Evolutionary conservation across 2,888 invertebrate genomes (phyloP).

Genomic region (Copidosoma aretas): DNA sequence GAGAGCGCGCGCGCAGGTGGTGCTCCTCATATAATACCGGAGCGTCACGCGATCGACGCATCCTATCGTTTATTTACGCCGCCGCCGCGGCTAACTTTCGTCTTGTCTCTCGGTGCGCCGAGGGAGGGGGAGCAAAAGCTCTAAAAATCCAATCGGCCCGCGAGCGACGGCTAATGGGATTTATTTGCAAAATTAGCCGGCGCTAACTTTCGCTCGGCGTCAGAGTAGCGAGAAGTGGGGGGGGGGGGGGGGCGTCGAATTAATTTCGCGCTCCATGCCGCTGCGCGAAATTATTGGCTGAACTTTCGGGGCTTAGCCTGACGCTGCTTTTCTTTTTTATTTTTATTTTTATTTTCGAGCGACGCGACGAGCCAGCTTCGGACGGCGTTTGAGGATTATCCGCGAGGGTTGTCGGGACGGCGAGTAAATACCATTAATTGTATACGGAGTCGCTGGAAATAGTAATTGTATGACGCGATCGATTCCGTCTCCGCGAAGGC

Average conservation of each 20-base stretch:
- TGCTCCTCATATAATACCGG: conserved; percentile 46
- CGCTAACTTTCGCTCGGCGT: conserved; percentile 25
- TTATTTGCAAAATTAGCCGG: conserved; percentile 38
- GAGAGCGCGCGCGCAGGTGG: conserved; percentile 44
- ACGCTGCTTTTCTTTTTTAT: too few relatives aligned
- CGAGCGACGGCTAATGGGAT: conserved; percentile 30
- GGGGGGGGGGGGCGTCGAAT: conserved; percentile 21
- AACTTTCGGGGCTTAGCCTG: not conserved
- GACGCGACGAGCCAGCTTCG: too few relatives aligned
- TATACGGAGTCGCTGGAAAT: too few relatives aligned
- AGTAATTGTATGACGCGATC: too few relatives aligned
- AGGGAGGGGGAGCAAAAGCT: not conserved
- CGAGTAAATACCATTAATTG: too few relatives aligned
- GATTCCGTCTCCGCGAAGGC: too few relatives aligned
- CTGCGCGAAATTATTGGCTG: conserved; percentile 17
- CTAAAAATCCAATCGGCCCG: conserved; percentile 33
- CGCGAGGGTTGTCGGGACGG: too few relatives aligned
- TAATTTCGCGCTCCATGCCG: conserved; percentile 14
- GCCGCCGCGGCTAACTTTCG: too few relatives aligned
- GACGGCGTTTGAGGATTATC: too few relatives aligned
- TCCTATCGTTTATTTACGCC: conserved; percentile 19
- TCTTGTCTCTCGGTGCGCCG: not conserved
- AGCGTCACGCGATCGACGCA: conserved; percentile 53
- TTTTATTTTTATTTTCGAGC: too few relatives aligned
- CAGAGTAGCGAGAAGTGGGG: not conserved